These are phyloP conservation scores for Hecatera dysodea DNA, from an alignment of 2,888 invertebrate genomes.

Conservation along the genomic window DNA sequence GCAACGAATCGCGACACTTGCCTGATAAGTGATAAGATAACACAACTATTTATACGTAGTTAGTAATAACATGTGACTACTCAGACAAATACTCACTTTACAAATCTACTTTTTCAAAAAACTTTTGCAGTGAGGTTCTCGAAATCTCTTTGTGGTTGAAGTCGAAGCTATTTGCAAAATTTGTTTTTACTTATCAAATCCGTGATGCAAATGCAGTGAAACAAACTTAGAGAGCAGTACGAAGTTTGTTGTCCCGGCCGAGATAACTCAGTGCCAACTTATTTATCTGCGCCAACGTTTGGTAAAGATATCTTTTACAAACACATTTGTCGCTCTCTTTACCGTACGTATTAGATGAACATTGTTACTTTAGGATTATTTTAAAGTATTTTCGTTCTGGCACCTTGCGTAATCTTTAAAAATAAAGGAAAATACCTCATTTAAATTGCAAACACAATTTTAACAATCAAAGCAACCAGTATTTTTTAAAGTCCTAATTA, in stretches of 20 bases:
- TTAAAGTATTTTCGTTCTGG: no score
- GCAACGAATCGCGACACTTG: slow-evolving; percentile 1
- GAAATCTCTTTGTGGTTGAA: slow-evolving; percentile 43
- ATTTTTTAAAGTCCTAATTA: neutral
- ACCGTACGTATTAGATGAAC: neutral
- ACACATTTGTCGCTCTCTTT: slow-evolving; percentile 27
- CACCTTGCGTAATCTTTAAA: neutral
- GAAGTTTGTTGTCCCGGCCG: slow-evolving; percentile 69
- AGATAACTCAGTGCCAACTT: slow-evolving; percentile 69
- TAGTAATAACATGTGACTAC: slow-evolving; percentile 13
- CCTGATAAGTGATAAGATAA: no score
- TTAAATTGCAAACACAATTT: neutral
- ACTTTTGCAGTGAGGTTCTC: slow-evolving; percentile 13
- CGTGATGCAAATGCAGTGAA: slow-evolving; percentile 63
- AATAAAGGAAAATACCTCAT: neutral
- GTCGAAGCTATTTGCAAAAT: slow-evolving; percentile 51
- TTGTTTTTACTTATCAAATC: slow-evolving; percentile 63
- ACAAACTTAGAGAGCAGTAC: slow-evolving; percentile 53
- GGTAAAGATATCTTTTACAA: slow-evolving; percentile 62
- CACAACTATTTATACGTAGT: slow-evolving; percentile 6
- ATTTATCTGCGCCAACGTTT: slow-evolving; percentile 60
- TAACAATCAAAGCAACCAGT: neutral
- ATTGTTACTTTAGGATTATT: neutral
- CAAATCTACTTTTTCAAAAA: slow-evolving; percentile 15
- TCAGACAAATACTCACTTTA: slow-evolving; percentile 20